These are phyloP conservation scores for Apis cerana DNA, from an alignment of 1,140 invertebrate species.

Conservation along the genomic window DNA sequence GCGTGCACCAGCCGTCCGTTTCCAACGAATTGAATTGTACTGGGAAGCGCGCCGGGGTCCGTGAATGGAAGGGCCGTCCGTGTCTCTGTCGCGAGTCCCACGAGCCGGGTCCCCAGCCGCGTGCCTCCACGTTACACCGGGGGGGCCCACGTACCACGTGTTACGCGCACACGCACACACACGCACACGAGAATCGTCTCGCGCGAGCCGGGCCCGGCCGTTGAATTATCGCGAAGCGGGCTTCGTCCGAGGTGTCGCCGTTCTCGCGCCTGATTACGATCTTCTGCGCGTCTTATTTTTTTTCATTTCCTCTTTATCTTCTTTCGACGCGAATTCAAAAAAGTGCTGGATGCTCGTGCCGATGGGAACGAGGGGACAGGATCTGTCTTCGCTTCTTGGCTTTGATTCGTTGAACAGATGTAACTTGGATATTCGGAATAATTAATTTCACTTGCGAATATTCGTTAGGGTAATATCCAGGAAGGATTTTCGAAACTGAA, in stretches of 20 bases:
- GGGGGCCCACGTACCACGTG: constrained; percentile 35
- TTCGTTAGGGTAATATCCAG: too few species aligned
- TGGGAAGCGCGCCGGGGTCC: constrained; percentile 59
- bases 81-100: constrained; percentile 66
- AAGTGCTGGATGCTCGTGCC: too few species aligned
- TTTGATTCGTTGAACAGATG: too few species aligned
- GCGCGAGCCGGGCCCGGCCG: constrained; percentile 25
- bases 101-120: constrained; percentile 59
- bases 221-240: constrained; percentile 56
- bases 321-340: too few species aligned
- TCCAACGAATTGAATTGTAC: constrained; percentile 76
- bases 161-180: constrained; percentile 22
- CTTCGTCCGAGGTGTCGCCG: constrained; percentile 45
- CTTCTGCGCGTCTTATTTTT: not conserved
- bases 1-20: constrained; percentile 49
- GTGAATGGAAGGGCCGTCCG: constrained; percentile 65
- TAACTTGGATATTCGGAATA: too few species aligned
- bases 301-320: too few species aligned
- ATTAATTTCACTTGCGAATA: too few species aligned
- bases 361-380: too few species aligned
- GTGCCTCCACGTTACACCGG: constrained; percentile 74
- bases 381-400: too few species aligned
- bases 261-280: constrained; percentile 52
- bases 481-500: too few species aligned
- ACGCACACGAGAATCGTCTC: constrained; percentile 56